Conservation (phyloP, 2,113 vertebrate genomes). For the Ictidomys tridecemlineatus region DNA sequence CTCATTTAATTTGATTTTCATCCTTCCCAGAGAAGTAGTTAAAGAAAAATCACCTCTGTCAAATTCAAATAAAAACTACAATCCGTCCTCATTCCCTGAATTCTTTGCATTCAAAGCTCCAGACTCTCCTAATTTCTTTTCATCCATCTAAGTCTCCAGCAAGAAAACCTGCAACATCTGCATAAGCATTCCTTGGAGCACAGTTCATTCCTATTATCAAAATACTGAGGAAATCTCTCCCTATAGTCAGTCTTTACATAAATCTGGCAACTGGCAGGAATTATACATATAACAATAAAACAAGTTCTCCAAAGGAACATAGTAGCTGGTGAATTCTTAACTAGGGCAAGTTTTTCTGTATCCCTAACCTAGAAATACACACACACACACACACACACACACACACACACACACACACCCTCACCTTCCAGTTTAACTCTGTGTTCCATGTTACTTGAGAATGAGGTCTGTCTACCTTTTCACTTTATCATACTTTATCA, state of each 20-base stretch:
- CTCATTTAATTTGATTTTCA: constrained; percentile 52
- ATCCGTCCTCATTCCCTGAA: neutral
- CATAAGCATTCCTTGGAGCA: neutral
- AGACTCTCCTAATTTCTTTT: constrained; percentile 48
- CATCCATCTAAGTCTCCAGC: constrained; percentile 26
- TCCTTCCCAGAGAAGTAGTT: neutral
- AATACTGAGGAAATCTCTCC: neutral
- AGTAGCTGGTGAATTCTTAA: constrained; percentile 49
- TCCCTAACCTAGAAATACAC: constrained; percentile 59
- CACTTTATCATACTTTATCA: neutral
- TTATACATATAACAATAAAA: neutral
- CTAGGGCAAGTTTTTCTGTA: constrained; percentile 49
- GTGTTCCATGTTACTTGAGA: neutral
- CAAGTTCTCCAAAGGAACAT: constrained; percentile 28
- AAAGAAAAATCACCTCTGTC: constrained; percentile 55
- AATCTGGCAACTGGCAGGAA: neutral
- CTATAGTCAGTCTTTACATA: neutral
- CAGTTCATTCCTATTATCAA: neutral
- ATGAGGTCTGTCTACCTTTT: neutral
- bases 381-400: neutral
- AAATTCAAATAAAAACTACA: constrained; percentile 46
- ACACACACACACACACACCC: neutral
- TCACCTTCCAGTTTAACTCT: neutral
- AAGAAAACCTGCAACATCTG: constrained; percentile 42
- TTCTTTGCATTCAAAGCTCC: constrained; percentile 30